Base-by-base conservation (phyloP, 1,140 invertebrate species). In the Hylaeus volcanicus region DNA sequence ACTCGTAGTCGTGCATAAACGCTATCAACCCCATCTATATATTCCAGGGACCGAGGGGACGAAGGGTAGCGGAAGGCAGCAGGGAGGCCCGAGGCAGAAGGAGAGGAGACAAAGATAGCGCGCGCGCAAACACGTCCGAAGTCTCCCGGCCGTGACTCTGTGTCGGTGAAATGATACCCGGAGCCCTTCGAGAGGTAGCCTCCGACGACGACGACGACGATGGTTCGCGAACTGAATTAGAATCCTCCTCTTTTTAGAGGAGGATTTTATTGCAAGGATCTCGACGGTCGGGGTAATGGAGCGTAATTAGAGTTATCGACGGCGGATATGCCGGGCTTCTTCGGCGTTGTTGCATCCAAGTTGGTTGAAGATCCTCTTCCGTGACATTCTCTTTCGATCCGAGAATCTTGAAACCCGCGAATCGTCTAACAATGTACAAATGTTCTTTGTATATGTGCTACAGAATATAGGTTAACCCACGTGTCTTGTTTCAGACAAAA, bases 1-100 rank as follows among this genome's bases (percentile, higher is more conserved):
- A 86, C 88, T 89, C 84, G 88, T 91, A 88, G 88, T 89, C 89
- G 88, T 89, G 90, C 88, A 90, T 91, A 91, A 91, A 92, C 88
- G 90, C 84, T 90, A 91, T 91, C 91, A 90, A 88, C 86, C 89
- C 86, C 81, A 90, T 92, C 89, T 90, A 88, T 89, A 91, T 91
- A 91, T 88, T 87, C 80, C 74, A 71, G 66, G 81, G 78, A 84
- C 79, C 80, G 72, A 65, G 74, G 58, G 58, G 43, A 68, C 26
- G 41, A 70, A 45, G 48, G 69, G n/a, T 11, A 51, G 45, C 14
- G 45, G 9, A 11, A 26, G 74, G 51, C 51, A 11, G 51, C 51
- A 65, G 53, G 43, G 45, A 48, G 72, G 63, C 56, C 61, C 53
- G 63, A 58, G 72, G 63, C 39, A 45, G 63, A 72, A 58, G 58